Evolutionary conservation across 2,113 vertebrate species (phyloP).

Genomic region (Scolopax mira): DNA sequence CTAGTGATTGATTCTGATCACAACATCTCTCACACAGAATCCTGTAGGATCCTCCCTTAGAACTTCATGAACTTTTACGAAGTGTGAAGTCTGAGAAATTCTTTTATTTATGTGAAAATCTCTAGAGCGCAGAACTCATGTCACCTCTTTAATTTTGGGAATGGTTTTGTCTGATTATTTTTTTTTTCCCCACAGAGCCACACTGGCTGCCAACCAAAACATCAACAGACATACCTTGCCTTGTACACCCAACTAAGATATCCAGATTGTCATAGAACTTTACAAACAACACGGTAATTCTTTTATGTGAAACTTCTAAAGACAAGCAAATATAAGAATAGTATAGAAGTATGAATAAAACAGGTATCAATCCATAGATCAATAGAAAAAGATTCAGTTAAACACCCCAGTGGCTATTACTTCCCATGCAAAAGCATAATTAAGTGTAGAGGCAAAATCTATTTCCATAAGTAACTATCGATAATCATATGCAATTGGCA

Average conservation of each 20-base stretch:
- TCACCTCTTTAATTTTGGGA: background rate
- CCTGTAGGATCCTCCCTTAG: background rate
- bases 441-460: conserved; percentile 44
- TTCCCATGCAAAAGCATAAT: conserved; percentile 48
- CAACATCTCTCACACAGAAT: background rate
- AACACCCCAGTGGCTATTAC: conserved; percentile 38
- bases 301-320: background rate
- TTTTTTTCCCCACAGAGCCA: background rate
- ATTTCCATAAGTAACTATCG: conserved; percentile 57
- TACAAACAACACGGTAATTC: background rate
- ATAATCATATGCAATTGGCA: conserved; percentile 55
- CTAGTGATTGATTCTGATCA: background rate
- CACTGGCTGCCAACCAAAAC: background rate
- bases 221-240: too few relatives aligned
- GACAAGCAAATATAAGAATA: background rate
- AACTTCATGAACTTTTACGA: background rate
- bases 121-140: background rate
- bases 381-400: conserved; percentile 29
- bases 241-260: background rate
- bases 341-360: background rate
- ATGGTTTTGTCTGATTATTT: background rate
- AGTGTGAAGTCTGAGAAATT: background rate
- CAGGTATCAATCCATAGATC: background rate
- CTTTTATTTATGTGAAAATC: background rate
- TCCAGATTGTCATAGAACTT: background rate